phyloP scores from a whole-genome alignment of 2,888 invertebrate species.

The Coleophora deauratella region DNA sequence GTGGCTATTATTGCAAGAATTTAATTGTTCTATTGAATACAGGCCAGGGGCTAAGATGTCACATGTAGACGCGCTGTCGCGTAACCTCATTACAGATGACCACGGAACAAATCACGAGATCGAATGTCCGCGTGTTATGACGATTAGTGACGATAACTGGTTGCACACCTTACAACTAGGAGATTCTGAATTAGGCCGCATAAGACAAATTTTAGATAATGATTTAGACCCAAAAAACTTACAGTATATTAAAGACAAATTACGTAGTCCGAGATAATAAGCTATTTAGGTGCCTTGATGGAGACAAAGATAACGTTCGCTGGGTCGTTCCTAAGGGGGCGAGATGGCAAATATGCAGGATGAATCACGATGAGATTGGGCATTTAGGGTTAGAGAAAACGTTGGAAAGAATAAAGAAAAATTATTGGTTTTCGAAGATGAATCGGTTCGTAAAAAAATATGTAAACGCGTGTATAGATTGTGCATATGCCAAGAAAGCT shows the following conservation, averaged over 20 bases:
- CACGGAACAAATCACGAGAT: no score
- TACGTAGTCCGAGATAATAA: background rate
- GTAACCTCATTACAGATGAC: background rate
- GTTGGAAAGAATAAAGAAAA: no score
- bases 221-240: background rate
- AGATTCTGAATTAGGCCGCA: slow-evolving; percentile 1
- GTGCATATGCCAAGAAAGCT: background rate
- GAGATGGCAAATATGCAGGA: no score
- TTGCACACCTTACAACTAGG: slow-evolving; percentile 2
- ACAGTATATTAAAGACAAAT: slow-evolving; percentile 1
- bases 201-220: background rate
- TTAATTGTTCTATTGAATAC: slow-evolving; percentile 15
- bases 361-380: background rate
- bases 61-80: background rate
- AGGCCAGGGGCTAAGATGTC: no score
- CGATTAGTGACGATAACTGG: slow-evolving; percentile 2
- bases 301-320: background rate
- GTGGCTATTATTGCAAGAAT: no score
- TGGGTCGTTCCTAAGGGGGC: slow-evolving; percentile 2
- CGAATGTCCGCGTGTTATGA: background rate
- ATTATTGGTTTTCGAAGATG: background rate
- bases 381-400: slow-evolving; percentile 17
- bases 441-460: background rate
- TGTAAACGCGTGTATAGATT: slow-evolving; percentile 1
- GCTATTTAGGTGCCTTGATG: background rate